Evolutionary conservation across 2,888 invertebrate genomes (phyloP), one percentile per base, ranked within the genome.

Genomic region (Crossocerus cetratus): DNA sequence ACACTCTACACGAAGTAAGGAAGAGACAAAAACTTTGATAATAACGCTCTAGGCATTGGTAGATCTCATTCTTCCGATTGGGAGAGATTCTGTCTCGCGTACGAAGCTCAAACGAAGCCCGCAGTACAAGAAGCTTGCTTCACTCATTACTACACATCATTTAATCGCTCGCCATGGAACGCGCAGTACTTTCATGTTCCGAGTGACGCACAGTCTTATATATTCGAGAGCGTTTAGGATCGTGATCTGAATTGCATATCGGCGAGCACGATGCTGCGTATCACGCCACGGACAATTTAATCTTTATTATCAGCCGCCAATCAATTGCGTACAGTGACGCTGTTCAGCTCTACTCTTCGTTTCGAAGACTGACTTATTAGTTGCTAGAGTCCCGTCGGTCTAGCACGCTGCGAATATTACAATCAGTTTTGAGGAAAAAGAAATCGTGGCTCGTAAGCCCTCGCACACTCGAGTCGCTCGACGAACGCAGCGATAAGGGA

Each of bases 341-440:
- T 32, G 8, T 32, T 32, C 32, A 32, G 5, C 32, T 11, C 32
- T 59, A 64, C 62, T 60, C 54, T 69, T 67, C 65, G 67, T 68
- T 43, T 72, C 68, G 65, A 78, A 80, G 79, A 80, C 81, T 80
- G 79, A 80, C 68, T 61, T 49, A 75, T 78, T 69, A 61, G 14
- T 70, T 81, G 57, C 20, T 76, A 79, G 65, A 54, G 32, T 72
- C 63, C 60, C 43, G 59, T 44, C 72, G 58, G 43, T 23, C 11
- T 32, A 69, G 69, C 69, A 13, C 23, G 57, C n/a, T n/a, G n/a
- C 57, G 21, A 58, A 60, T 65, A 45, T 43, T 23, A 63, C 42
- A 21, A 60, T 63, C 22, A 23, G 59, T 32, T 32, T 63, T 49
- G 11, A 53, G 22, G 54, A 44, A 63, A 67, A 60, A 44, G 32